A percentile compares a stretch with the other conserved stretches of the same genome.
Conservation (phyloP, 2,113 vertebrate genomes). For the Coreoperca whiteheadi region DNA sequence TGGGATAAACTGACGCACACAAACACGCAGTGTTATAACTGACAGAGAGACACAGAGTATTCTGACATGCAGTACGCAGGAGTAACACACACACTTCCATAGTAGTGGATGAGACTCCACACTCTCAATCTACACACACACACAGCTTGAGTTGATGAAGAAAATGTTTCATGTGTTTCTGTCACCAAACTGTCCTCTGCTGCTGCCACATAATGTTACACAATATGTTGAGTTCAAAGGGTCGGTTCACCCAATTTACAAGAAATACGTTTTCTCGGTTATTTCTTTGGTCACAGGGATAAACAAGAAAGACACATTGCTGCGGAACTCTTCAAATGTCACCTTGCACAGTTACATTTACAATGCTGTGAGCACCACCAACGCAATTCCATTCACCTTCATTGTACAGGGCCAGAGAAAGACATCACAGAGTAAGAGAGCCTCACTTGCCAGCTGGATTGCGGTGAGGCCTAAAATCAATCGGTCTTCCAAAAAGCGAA, state of each 20-base stretch:
- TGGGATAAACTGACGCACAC: not conserved
- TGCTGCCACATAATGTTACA: not conserved
- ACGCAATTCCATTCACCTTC: not conserved
- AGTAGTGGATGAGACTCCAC: not conserved
- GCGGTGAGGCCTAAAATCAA: constrained; percentile 89
- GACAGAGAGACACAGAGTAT: not conserved
- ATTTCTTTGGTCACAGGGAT: not conserved
- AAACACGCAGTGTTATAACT: not conserved
- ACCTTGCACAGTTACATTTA: not conserved
- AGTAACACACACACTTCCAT: not conserved
- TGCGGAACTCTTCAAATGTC: not conserved
- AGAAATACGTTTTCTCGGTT: not conserved
- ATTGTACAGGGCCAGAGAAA: not conserved
- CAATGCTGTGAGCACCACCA: not conserved
- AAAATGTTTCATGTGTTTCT: constrained; percentile 55
- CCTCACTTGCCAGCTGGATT: constrained; percentile 80
- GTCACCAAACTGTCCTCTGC: constrained; percentile 32
- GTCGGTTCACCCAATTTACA: not conserved
- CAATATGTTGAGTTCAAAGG: constrained; percentile 16
- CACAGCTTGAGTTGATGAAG: constrained; percentile 51
- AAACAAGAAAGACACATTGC: not conserved
- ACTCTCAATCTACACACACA: constrained; percentile 15
- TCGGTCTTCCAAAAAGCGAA: constrained; percentile 88
- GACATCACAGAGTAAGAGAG: constrained; percentile 10
- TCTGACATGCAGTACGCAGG: constrained; percentile 9